A percentile compares a stretch with the other conserved stretches of the same genome.
Conservation (phyloP, 2,113 vertebrate species). For the Nothocercus nigrocapillus region DNA sequence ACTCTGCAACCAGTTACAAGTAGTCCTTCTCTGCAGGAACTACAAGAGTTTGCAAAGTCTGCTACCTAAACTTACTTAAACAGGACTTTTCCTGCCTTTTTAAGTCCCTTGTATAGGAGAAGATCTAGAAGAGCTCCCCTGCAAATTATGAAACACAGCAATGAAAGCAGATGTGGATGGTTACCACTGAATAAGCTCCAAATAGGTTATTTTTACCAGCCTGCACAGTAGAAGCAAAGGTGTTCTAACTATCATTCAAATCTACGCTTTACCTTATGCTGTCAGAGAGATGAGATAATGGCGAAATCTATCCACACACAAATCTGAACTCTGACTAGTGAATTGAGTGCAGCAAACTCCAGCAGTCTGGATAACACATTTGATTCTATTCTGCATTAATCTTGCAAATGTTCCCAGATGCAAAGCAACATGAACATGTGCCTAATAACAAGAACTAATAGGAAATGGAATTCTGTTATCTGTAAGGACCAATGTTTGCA, state of each 20-base stretch:
- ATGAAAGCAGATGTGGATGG: not conserved
- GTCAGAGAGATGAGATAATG: rapidly evolving
- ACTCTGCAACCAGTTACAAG: not conserved
- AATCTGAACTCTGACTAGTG: not conserved
- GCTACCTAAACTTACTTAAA: not conserved
- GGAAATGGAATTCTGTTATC: not conserved
- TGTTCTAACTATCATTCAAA: not conserved
- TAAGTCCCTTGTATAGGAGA: not conserved
- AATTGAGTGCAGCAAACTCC: not conserved
- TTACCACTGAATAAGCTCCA: not conserved
- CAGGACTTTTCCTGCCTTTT: not conserved
- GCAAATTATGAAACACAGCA: not conserved
- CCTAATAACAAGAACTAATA: not conserved
- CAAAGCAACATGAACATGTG: not conserved
- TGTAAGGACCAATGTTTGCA: not conserved
- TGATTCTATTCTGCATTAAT: not conserved
- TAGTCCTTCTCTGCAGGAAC: not conserved
- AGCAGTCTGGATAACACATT: not conserved
- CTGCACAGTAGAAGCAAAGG: not conserved
- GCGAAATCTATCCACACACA: not conserved
- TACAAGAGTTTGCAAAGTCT: not conserved
- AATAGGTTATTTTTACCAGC: not conserved
- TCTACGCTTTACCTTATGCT: not conserved
- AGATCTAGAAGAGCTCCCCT: not conserved
- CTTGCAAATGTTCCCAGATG: rapidly evolving